phyloP scores from a whole-genome alignment of 2,113 vertebrate species.

The Porphyrio hochstetteri region DNA sequence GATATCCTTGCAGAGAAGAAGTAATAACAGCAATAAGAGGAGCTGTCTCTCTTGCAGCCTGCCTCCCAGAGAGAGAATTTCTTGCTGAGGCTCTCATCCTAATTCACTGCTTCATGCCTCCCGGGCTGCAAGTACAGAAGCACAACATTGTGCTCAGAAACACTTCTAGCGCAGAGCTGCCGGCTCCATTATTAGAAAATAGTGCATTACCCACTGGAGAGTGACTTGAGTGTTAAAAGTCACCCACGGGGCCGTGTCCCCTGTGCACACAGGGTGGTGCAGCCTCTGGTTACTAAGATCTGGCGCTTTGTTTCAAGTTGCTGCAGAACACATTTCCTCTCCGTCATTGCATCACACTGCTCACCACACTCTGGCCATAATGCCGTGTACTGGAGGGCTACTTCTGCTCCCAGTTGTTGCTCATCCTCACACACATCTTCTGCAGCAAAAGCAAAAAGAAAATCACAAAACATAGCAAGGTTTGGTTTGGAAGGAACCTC shows the following conservation, averaged over 20 bases:
- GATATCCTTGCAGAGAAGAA: not conserved
- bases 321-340: not conserved
- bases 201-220: not conserved
- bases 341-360: not conserved
- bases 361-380: not conserved
- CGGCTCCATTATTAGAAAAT: constrained; percentile 33
- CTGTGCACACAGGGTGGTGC: not conserved
- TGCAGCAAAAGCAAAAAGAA: not conserved
- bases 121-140: not conserved
- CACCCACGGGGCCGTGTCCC: not conserved
- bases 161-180: not conserved
- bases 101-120: constrained; percentile 37
- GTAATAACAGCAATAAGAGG: constrained; percentile 23
- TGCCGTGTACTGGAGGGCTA: accelerated
- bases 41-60: not conserved
- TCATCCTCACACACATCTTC: not conserved
- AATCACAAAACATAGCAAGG: no score
- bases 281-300: not conserved
- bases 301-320: not conserved
- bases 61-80: not conserved
- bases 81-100: constrained; percentile 12
- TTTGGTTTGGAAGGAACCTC: no score
- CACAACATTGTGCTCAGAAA: not conserved
- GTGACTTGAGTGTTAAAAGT: not conserved
- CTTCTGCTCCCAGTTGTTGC: not conserved